Conservation (phyloP, 2,113 vertebrate genomes). For the Clarias gariepinus region DNA sequence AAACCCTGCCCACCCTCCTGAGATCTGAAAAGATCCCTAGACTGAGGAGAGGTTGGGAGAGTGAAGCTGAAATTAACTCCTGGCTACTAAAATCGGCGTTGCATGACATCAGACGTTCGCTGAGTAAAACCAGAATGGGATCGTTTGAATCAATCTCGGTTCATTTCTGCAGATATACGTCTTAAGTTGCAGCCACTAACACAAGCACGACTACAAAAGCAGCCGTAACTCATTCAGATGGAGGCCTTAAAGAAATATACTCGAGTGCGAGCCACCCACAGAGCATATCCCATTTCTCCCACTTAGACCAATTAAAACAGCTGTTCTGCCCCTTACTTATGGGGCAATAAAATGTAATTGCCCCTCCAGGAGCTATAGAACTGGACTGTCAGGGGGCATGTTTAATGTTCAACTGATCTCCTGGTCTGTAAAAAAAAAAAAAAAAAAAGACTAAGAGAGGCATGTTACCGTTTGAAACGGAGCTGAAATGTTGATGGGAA, state of each 20-base stretch:
- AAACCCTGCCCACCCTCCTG: not conserved
- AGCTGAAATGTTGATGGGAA: not conserved
- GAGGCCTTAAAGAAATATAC: constrained; percentile 18
- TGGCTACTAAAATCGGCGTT: not conserved
- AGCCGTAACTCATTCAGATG: not conserved
- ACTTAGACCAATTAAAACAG: constrained; percentile 49
- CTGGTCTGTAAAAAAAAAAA: constrained; percentile 1
- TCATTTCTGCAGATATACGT: not conserved
- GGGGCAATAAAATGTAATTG: constrained; percentile 36
- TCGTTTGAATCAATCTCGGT: not conserved
- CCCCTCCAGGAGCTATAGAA: constrained; percentile 33
- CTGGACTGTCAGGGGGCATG: constrained; percentile 9
- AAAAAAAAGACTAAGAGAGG: not conserved
- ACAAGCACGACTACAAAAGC: not conserved
- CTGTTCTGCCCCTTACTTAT: constrained; percentile 39
- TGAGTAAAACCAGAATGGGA: not conserved
- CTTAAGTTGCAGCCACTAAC: constrained; percentile 1
- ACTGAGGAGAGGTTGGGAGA: not conserved
- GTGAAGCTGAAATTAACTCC: not conserved
- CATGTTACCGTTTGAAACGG: not conserved
- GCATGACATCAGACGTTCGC: not conserved
- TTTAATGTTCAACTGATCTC: constrained; percentile 23
- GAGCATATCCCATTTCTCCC: constrained; percentile 26
- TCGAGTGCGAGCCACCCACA: constrained; percentile 25
- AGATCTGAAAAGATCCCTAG: constrained; percentile 1